phyloP scores from a whole-genome alignment of 92 coral and sea anemone species.

The Phenganax stokvisi region DNA sequence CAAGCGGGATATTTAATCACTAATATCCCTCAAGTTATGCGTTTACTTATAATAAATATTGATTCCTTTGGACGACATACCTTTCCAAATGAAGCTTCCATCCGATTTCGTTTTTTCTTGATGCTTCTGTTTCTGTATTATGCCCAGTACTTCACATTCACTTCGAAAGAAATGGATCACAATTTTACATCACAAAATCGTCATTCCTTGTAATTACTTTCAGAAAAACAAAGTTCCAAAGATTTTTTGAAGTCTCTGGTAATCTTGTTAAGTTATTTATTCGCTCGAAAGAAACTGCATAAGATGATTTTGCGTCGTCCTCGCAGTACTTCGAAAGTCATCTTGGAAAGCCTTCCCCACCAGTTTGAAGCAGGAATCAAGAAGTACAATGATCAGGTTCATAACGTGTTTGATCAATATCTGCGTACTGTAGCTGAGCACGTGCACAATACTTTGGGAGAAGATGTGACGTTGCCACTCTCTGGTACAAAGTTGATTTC shows the following conservation, averaged over 20 bases:
- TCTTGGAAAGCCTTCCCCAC: constrained; percentile 51
- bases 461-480: constrained; percentile 53
- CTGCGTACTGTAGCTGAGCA: constrained; percentile 53
- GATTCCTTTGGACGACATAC: too few species aligned
- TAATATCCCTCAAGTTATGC: too few species aligned
- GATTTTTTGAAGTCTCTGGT: constrained; percentile 50
- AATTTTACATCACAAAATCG: too few species aligned
- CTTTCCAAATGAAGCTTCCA: too few species aligned
- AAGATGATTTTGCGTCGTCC: constrained; percentile 28
- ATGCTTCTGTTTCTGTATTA: too few species aligned
- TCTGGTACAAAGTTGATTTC: constrained; percentile 33
- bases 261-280: constrained; percentile 52
- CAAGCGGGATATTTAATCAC: too few species aligned
- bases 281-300: constrained; percentile 45
- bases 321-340: constrained; percentile 44
- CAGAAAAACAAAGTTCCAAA: constrained; percentile 47
- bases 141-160: too few species aligned
- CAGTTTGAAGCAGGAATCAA: constrained; percentile 45
- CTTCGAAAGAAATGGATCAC: too few species aligned
- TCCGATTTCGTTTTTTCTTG: too few species aligned
- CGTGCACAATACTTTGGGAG: constrained; percentile 45
- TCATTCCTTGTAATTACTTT: not conserved
- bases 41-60: too few species aligned
- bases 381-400: constrained; percentile 54
- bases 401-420: constrained; percentile 57